Evolutionary conservation across 2,888 invertebrate genomes (phyloP).

Genomic region (Dilophus febrilis): DNA sequence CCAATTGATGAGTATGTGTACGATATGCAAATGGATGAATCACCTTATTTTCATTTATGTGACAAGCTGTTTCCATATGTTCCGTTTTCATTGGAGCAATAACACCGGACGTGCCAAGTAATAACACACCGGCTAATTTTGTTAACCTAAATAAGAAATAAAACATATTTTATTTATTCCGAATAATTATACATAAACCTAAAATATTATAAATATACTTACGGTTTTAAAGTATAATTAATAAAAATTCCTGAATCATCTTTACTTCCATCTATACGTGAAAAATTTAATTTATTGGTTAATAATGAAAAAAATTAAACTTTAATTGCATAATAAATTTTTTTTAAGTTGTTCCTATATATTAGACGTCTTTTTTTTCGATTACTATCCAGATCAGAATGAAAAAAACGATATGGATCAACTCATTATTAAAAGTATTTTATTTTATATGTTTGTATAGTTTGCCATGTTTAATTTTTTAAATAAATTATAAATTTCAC

Average conservation of each 20-base stretch:
- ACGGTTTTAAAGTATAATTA: conserved; percentile 56
- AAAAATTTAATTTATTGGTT: conserved; percentile 1
- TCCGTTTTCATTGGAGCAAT: conserved; percentile 54
- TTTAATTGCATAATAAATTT: too few relatives aligned
- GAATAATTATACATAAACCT: not conserved
- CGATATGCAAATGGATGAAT: conserved; percentile 92
- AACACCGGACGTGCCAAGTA: conserved; percentile 72
- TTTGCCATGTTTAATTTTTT: too few relatives aligned
- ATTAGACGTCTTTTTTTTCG: too few relatives aligned
- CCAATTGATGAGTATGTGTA: conserved; percentile 82
- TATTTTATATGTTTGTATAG: too few relatives aligned
- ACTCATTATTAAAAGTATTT: too few relatives aligned
- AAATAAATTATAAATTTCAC: too few relatives aligned
- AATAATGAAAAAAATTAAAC: not conserved
- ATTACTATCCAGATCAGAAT: too few relatives aligned
- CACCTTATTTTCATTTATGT: conserved; percentile 57
- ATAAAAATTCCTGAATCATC: conserved; percentile 76
- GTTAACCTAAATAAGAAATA: conserved; percentile 41
- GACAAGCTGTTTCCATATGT: conserved; percentile 85
- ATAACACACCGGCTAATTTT: conserved; percentile 78
- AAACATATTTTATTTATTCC: not conserved
- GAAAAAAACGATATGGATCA: too few relatives aligned
- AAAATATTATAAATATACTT: conserved; percentile 24
- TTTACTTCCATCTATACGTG: conserved; percentile 44
- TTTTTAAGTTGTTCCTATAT: too few relatives aligned